Evolutionary conservation across 2,888 invertebrate species (phyloP), one percentile per base, ranked within the genome.

Genomic region (Aproaerema taeniolella): DNA sequence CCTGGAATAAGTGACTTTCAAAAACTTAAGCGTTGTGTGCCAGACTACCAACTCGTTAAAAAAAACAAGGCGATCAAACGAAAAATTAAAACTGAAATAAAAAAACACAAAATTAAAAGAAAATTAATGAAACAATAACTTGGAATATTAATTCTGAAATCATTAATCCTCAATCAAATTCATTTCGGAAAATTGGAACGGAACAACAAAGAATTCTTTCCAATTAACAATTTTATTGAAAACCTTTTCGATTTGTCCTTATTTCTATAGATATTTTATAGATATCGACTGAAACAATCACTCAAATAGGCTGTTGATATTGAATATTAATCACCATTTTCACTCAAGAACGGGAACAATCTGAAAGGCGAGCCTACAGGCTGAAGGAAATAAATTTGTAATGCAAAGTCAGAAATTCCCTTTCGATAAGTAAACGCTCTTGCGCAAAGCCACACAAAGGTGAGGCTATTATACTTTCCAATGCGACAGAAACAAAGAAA

Each of bases 391-490:
- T 81, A 81, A 81, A 85, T 85, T 83, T 83, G 85, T 83, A 82
- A 85, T 85, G 75, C 82, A 81, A 86, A 86, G 81, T 82, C 74
- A 77, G 77, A 80, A 82, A 83, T 85, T 80, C 69, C 77, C 80
- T 80, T 79, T 69, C 71, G 75, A 76, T 83, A 79, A 80, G 77
- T 76, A 82, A 82, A 81, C 75, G 71, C 67, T 75, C 65, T 76
- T 67, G 67, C 61, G 60, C 48, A 43, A 57, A 61, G 53, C 53
- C 50, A 59, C 67, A 67, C 71, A 76, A 78, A 81, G 73, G 72
- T 67, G 70, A 75, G 75, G 79, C 78, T 71, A 72, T 78, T 79
- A 67, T 57, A 68, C 71, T 73, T 71, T 71, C 53, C 67, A 58
- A 65, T 65, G 61, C 51, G 56, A 52, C 58, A 53, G 48, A 60